A percentile compares a stretch with the other conserved stretches of the same genome.
phyloP scores from a whole-genome alignment of 2,797 vertebrate species.

The Crenuchus spilurus region DNA sequence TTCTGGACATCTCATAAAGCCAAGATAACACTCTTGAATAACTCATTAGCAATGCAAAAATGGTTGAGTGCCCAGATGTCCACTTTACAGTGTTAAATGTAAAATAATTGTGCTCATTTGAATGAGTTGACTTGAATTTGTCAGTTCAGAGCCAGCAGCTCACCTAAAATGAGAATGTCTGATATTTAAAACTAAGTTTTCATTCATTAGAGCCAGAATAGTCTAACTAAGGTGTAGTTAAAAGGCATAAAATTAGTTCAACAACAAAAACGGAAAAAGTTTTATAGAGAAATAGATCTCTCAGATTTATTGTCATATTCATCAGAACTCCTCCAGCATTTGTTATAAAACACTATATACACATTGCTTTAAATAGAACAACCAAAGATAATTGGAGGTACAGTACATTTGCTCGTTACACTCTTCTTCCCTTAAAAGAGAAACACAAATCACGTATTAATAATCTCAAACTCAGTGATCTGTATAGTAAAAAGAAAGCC shows the following conservation, averaged over 20 bases:
- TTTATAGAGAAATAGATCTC: slow-evolving; percentile 74
- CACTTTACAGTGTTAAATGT: too few relatives aligned
- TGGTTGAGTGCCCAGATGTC: too few relatives aligned
- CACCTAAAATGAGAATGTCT: too few relatives aligned
- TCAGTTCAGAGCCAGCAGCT: too few relatives aligned
- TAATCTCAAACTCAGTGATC: slow-evolving; percentile 32
- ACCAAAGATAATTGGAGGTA: slow-evolving; percentile 49
- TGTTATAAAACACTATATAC: slow-evolving; percentile 71
- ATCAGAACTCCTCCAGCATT: slow-evolving; percentile 58
- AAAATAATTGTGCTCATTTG: too few relatives aligned
- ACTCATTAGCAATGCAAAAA: too few relatives aligned
- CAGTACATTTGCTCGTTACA: slow-evolving; percentile 52
- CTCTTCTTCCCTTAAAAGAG: slow-evolving; percentile 34
- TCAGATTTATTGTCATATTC: slow-evolving; percentile 70
- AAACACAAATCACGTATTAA: slow-evolving; percentile 26
- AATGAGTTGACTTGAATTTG: too few relatives aligned
- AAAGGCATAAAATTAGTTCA: not conserved
- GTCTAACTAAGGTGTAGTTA: too few relatives aligned
- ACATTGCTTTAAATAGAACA: slow-evolving; percentile 66
- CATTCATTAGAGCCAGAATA: too few relatives aligned
- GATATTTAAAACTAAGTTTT: too few relatives aligned
- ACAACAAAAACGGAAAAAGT: slow-evolving; percentile 21
- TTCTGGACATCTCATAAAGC: too few relatives aligned
- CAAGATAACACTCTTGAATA: too few relatives aligned
- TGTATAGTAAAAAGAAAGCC: slow-evolving; percentile 42